These are phyloP conservation scores for Pimpla rufipes DNA, from an alignment of 2,888 invertebrate species.

Conservation along the genomic window DNA sequence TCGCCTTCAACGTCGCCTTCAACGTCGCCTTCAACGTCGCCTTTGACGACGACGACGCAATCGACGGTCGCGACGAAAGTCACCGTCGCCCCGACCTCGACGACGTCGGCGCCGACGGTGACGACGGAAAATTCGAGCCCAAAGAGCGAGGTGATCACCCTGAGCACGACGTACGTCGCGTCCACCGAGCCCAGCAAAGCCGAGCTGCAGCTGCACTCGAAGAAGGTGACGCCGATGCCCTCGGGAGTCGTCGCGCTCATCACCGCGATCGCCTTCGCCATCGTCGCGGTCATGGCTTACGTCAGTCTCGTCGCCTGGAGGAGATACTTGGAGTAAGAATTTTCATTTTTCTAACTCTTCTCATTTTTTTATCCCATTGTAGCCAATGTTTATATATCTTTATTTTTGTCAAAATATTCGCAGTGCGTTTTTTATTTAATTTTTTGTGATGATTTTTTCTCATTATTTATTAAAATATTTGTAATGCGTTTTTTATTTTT, in stretches of 20 bases:
- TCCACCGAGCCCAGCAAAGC: conserved; percentile 35
- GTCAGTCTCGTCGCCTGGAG: conserved; percentile 84
- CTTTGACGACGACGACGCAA: background rate
- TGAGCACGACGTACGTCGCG: background rate
- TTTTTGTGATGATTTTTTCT: too few relatives aligned
- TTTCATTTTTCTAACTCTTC: background rate
- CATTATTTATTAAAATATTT: too few relatives aligned
- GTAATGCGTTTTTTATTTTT: too few relatives aligned
- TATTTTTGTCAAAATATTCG: too few relatives aligned
- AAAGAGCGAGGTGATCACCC: conserved; percentile 11
- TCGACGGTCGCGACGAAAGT: conserved; percentile 18
- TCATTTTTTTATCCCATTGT: too few relatives aligned
- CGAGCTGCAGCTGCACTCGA: conserved; percentile 46
- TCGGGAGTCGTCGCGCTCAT: conserved; percentile 78
- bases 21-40: too few relatives aligned
- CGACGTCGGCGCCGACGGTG: background rate
- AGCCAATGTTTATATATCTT: too few relatives aligned
- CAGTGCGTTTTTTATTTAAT: too few relatives aligned
- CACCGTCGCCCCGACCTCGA: background rate
- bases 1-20: too few relatives aligned
- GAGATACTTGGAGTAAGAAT: conserved; percentile 85
- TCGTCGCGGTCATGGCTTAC: conserved; percentile 83
- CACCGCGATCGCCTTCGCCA: conserved; percentile 80
- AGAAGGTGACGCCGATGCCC: conserved; percentile 72
- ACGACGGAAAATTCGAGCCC: conserved; percentile 5